Conservation (phyloP, 2,797 vertebrate genomes). For the Acestrorhynchus altus region DNA sequence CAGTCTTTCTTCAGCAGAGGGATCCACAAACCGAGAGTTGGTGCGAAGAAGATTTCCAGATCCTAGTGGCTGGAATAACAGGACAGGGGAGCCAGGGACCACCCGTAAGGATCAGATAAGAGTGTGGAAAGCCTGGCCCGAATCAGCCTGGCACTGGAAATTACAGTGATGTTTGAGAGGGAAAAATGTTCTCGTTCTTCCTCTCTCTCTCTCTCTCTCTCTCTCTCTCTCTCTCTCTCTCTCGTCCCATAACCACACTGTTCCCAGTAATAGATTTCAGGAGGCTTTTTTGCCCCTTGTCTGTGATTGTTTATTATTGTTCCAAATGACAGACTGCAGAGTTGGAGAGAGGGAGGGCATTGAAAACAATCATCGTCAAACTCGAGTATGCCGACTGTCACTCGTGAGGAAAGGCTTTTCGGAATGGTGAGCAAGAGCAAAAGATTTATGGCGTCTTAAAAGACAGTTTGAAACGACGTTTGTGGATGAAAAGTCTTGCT, state of each 20-base stretch:
- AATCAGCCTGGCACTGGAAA: slow-evolving; percentile 78
- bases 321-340: slow-evolving; percentile 80
- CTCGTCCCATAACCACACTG: slow-evolving; percentile 66
- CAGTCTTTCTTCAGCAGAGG: slow-evolving; percentile 55
- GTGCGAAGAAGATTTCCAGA: slow-evolving; percentile 67
- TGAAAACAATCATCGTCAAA: slow-evolving; percentile 72
- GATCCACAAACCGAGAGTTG: slow-evolving; percentile 57
- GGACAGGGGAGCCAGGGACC: slow-evolving; percentile 64
- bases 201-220: slow-evolving; percentile 48
- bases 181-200: slow-evolving; percentile 36
- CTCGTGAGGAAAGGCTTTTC: slow-evolving; percentile 56
- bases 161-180: slow-evolving; percentile 71
- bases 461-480: slow-evolving; percentile 62
- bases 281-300: slow-evolving; percentile 67
- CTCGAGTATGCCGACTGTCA: slow-evolving; percentile 66
- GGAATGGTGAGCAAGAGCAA: slow-evolving; percentile 43
- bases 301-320: slow-evolving; percentile 80
- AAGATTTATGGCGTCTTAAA: slow-evolving; percentile 73
- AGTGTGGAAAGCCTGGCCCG: slow-evolving; percentile 74
- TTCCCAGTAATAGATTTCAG: slow-evolving; percentile 77
- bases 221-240: slow-evolving; percentile 32
- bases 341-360: slow-evolving; percentile 58
- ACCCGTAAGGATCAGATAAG: slow-evolving; percentile 80
- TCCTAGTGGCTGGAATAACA: slow-evolving; percentile 56
- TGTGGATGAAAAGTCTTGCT: slow-evolving; percentile 41